A percentile compares a stretch with the other conserved stretches of the same genome.
These are phyloP conservation scores for Mastomys coucha DNA, from an alignment of 2,113 vertebrate genomes.

Conservation along the genomic window DNA sequence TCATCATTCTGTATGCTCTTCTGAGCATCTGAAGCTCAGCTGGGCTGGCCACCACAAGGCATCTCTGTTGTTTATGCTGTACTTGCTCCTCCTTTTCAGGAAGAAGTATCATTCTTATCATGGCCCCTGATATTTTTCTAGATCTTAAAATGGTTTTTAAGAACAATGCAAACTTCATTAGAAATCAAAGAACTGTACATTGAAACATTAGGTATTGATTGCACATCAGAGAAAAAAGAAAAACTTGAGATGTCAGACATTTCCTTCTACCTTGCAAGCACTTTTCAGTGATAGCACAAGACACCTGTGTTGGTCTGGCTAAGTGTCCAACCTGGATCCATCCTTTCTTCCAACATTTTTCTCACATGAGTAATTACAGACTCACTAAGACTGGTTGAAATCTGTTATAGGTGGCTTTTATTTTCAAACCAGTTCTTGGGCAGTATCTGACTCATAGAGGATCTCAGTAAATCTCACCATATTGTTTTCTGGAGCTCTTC, in stretches of 20 bases:
- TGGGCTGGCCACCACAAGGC: neutral
- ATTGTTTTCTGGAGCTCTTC: slow-evolving; percentile 40
- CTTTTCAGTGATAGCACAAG: neutral
- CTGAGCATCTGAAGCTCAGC: neutral
- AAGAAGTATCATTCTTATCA: neutral
- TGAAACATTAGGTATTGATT: neutral
- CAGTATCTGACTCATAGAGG: slow-evolving; percentile 12
- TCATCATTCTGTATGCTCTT: slow-evolving; percentile 17
- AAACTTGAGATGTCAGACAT: slow-evolving; percentile 8
- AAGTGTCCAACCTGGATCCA: slow-evolving; percentile 23
- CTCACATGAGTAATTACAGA: neutral
- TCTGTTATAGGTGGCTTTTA: slow-evolving; percentile 8
- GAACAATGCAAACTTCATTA: neutral
- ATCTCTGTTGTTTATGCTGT: neutral
- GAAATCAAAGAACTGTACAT: neutral
- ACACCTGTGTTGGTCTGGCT: neutral
- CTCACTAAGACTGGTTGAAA: slow-evolving; percentile 53
- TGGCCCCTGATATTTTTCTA: neutral
- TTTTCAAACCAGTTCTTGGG: slow-evolving; percentile 45
- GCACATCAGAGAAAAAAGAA: neutral
- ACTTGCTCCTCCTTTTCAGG: neutral
- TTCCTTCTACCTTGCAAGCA: neutral
- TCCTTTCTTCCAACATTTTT: slow-evolving; percentile 58
- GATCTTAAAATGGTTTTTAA: neutral
- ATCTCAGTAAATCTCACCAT: neutral